Conservation (phyloP, 2,888 invertebrate genomes). For the Xanthorhoe designata region DNA sequence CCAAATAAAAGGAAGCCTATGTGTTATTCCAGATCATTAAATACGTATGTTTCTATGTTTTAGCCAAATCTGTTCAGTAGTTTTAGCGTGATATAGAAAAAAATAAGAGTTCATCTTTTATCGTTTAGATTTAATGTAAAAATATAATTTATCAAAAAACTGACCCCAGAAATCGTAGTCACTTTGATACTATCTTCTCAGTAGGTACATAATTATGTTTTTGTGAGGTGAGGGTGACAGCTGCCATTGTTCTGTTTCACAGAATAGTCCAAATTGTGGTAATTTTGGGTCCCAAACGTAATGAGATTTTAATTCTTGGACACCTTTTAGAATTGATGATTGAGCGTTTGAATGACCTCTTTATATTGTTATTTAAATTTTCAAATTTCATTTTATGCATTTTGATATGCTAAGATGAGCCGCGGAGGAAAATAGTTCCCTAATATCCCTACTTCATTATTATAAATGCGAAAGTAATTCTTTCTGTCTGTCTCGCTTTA, state of each 20-base stretch:
- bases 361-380: slow-evolving; percentile 1
- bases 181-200: slow-evolving; percentile 33
- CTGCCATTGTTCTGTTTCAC: slow-evolving; percentile 52
- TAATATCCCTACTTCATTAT: too few relatives aligned
- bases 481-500: too few relatives aligned
- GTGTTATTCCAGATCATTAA: too few relatives aligned
- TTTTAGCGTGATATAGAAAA: too few relatives aligned
- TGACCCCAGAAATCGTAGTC: slow-evolving; percentile 24
- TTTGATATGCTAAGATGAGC: slow-evolving; percentile 40
- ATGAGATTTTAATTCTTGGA: slow-evolving; percentile 57
- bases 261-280: slow-evolving; percentile 51
- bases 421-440: too few relatives aligned
- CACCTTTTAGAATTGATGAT: slow-evolving; percentile 51
- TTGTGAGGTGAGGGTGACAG: slow-evolving; percentile 42
- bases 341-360: slow-evolving; percentile 30
- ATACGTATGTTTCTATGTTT: too few relatives aligned
- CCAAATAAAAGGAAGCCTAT: too few relatives aligned
- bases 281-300: slow-evolving; percentile 50
- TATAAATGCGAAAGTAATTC: too few relatives aligned
- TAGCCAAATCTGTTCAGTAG: too few relatives aligned
- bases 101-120: too few relatives aligned
- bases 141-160: not conserved
- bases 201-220: slow-evolving; percentile 41
- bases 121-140: not conserved
- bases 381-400: not conserved